These are phyloP conservation scores for Drosophila sucinea DNA, from an alignment of 1,140 invertebrate genomes.

Conservation along the genomic window DNA sequence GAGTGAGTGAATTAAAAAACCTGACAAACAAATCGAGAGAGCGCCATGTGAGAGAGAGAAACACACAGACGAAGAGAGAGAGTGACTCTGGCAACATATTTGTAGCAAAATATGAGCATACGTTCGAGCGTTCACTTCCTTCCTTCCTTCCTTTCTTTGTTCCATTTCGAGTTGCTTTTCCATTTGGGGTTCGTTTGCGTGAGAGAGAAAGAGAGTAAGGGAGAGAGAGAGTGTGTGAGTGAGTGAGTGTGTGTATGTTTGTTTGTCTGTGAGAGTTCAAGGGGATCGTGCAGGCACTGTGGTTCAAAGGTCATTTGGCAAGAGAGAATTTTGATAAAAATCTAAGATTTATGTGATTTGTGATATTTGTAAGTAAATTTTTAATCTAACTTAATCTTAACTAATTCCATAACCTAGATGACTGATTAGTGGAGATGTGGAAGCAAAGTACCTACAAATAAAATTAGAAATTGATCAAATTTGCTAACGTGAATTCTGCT, in stretches of 20 bases:
- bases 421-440: too few species aligned
- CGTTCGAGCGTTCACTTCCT: constrained; percentile 74
- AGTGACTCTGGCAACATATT: constrained; percentile 36
- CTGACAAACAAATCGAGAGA: constrained; percentile 25
- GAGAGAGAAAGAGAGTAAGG: not conserved
- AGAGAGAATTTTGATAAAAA: too few species aligned
- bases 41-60: constrained; percentile 40
- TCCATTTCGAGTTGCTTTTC: constrained; percentile 32
- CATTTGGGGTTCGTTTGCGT: constrained; percentile 38
- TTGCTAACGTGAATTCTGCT: too few species aligned
- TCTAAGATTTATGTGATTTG: too few species aligned
- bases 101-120: constrained; percentile 77
- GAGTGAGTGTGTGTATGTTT: constrained; percentile 41
- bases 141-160: constrained; percentile 48
- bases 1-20: constrained; percentile 80
- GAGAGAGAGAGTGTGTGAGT: not conserved
- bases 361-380: too few species aligned
- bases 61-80: constrained; percentile 8
- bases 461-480: too few species aligned
- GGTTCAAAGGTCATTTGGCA: constrained; percentile 4
- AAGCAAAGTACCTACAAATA: too few species aligned
- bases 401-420: too few species aligned
- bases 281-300: constrained; percentile 70
- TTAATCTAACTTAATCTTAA: too few species aligned
- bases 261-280: constrained; percentile 62